Evolutionary conservation across 1,140 invertebrate genomes (phyloP).

Genomic region (Ips typographus): DNA sequence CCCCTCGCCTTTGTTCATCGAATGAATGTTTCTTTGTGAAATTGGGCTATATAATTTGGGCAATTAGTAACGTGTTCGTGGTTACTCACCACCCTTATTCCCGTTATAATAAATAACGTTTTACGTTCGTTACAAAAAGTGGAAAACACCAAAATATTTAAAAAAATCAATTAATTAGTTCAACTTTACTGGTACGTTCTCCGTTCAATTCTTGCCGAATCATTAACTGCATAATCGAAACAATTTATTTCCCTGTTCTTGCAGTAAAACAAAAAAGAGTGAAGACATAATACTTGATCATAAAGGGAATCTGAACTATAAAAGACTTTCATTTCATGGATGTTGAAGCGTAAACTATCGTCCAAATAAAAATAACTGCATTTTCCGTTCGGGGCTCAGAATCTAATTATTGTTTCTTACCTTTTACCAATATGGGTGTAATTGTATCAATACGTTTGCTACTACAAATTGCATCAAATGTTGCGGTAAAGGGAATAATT

Average conservation of each 20-base stretch:
- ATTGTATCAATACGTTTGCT: background rate
- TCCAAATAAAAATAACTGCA: constrained; percentile 13
- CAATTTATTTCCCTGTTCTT: constrained; percentile 8
- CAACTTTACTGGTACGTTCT: background rate
- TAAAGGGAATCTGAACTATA: constrained; percentile 23
- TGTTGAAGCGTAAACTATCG: constrained; percentile 22
- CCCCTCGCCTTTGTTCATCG: constrained; percentile 21
- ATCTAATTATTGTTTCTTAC: constrained; percentile 2
- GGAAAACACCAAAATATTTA: no score
- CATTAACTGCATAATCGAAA: constrained; percentile 25
- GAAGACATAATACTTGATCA: constrained; percentile 26
- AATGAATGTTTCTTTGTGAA: constrained; percentile 32
- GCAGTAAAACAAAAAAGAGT: constrained; percentile 18
- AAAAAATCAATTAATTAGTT: no score
- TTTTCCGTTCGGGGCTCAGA: background rate
- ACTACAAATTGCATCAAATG: background rate
- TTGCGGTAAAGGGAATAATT: constrained; percentile 28
- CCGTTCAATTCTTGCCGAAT: background rate
- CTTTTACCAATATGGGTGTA: background rate
- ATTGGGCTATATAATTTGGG: constrained; percentile 40
- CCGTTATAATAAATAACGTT: background rate
- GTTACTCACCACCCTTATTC: constrained; percentile 35
- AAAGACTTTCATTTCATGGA: constrained; percentile 34
- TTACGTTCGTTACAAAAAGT: background rate
- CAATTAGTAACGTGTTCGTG: constrained; percentile 45